phyloP scores from a whole-genome alignment of 2,888 invertebrate genomes.

The Stenichneumon culpator region DNA sequence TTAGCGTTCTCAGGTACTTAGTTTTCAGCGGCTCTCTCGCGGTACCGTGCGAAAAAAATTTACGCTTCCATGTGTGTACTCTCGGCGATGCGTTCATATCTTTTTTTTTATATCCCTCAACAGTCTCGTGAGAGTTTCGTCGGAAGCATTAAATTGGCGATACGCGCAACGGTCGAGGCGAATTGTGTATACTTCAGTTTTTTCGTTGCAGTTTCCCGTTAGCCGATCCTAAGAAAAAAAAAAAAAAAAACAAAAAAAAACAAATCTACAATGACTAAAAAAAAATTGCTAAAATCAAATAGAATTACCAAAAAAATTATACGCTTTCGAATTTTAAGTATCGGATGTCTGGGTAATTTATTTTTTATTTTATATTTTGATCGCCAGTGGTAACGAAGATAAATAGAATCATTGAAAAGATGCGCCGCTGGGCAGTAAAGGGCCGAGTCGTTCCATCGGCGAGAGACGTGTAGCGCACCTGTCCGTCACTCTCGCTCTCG shows the following conservation, averaged over 20 bases:
- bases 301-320: too few species aligned
- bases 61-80: not conserved
- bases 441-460: not conserved
- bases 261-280: not conserved
- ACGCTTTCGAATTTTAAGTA: not conserved
- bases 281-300: not conserved
- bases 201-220: not conserved
- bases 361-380: too few species aligned
- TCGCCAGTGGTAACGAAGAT: not conserved
- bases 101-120: constrained; percentile 6
- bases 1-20: constrained; percentile 28
- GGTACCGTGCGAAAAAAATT: constrained; percentile 31
- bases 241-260: not conserved
- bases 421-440: not conserved
- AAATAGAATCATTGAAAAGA: constrained; percentile 7
- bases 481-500: constrained; percentile 56
- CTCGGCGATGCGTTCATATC: not conserved
- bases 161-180: constrained; percentile 6
- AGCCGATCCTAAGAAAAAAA: not conserved
- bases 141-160: constrained; percentile 38
- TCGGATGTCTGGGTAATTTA: not conserved
- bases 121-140: constrained; percentile 40
- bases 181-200: not conserved
- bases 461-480: constrained; percentile 37
- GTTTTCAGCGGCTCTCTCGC: constrained; percentile 28